These are phyloP conservation scores for Papilio protenor DNA, from an alignment of 2,888 invertebrate genomes.

Conservation along the genomic window DNA sequence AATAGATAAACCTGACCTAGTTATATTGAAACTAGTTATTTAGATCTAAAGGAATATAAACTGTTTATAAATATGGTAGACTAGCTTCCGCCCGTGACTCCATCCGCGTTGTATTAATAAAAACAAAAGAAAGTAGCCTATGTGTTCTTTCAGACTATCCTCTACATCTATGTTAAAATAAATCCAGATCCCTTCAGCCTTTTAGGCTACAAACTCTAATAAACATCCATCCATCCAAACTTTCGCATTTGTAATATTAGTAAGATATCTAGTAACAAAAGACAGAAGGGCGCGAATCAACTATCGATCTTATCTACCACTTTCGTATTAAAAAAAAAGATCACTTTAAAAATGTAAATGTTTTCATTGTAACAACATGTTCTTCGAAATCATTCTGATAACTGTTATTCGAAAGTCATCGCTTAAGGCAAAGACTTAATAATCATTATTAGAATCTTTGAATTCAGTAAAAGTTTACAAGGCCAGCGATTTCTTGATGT, in stretches of 20 bases:
- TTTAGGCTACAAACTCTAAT: too few species aligned
- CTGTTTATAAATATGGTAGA: too few species aligned
- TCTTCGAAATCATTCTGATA: conserved; percentile 53
- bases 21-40: neutral
- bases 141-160: too few species aligned
- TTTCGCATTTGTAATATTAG: too few species aligned
- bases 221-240: too few species aligned
- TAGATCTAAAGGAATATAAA: neutral
- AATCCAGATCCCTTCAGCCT: too few species aligned
- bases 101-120: too few species aligned
- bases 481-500: conserved; percentile 61
- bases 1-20: conserved; percentile 31
- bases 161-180: too few species aligned
- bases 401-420: conserved; percentile 51
- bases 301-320: neutral
- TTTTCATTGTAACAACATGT: neutral
- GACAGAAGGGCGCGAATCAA: neutral
- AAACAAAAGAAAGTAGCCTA: too few species aligned
- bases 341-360: neutral
- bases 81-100: too few species aligned
- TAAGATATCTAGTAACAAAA: too few species aligned
- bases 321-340: neutral
- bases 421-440: conserved; percentile 51
- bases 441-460: conserved; percentile 61
- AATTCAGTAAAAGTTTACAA: conserved; percentile 65